These are phyloP conservation scores for Masnerella sp. DNA, from an alignment of 2,888 invertebrate species.

Conservation along the genomic window DNA sequence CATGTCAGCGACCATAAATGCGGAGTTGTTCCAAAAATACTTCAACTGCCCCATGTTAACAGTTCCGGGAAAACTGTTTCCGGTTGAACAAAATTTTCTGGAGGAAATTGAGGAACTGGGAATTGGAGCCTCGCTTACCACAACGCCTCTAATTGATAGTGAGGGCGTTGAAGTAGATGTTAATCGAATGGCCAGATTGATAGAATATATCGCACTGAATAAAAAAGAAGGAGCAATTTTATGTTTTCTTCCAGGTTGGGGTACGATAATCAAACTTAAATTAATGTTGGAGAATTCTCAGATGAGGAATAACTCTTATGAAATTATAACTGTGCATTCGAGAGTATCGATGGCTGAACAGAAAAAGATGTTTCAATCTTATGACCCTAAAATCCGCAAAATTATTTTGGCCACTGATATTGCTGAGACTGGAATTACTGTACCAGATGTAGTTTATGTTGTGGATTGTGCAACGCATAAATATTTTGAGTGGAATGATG, in stretches of 20 bases:
- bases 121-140: constrained; percentile 22
- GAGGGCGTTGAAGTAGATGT: constrained; percentile 73
- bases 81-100: constrained; percentile 81
- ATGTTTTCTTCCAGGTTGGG: constrained; percentile 88
- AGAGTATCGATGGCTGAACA: constrained; percentile 76
- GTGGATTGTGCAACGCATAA: constrained; percentile 83
- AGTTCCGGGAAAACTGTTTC: constrained; percentile 81
- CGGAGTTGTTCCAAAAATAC: constrained; percentile 81
- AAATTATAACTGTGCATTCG: constrained; percentile 81
- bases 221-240: constrained; percentile 84
- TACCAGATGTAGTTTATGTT: constrained; percentile 85
- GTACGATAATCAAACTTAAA: constrained; percentile 81
- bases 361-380: constrained; percentile 64
- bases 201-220: constrained; percentile 80
- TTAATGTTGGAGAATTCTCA: constrained; percentile 76
- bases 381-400: constrained; percentile 80
- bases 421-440: constrained; percentile 86
- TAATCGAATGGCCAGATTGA: constrained; percentile 78
- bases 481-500: constrained; percentile 79
- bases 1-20: constrained; percentile 87
- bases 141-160: no score
- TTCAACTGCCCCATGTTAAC: constrained; percentile 79
- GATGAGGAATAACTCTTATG: not conserved
- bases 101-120: constrained; percentile 77
- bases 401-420: constrained; percentile 86